A percentile compares a stretch with the other conserved stretches of the same genome.
Conservation (phyloP, 2,797 vertebrate genomes). For the Molossus molossus region DNA sequence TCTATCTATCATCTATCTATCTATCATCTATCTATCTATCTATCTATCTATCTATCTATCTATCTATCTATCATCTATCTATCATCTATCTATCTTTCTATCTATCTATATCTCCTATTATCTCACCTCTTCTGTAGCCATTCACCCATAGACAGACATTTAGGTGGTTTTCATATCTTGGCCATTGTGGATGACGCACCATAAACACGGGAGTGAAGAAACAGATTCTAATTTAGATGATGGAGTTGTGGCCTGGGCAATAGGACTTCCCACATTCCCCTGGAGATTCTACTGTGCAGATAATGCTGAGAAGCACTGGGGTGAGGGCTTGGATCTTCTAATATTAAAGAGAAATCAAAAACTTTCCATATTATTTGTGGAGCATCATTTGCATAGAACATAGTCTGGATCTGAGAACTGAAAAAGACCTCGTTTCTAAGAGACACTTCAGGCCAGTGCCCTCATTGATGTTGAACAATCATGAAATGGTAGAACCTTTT, state of each 20-base stretch:
- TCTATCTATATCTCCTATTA: not conserved
- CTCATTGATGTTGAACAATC: not conserved
- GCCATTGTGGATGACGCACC: not conserved
- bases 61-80: not conserved
- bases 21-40: no score
- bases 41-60: no score
- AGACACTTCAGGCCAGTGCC: not conserved
- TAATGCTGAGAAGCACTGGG: constrained; percentile 39
- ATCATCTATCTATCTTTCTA: not conserved
- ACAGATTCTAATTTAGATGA: constrained; percentile 1
- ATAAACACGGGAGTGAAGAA: not conserved
- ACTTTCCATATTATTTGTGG: not conserved
- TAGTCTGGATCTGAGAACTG: not conserved
- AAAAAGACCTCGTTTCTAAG: constrained; percentile 51
- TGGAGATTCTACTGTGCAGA: constrained; percentile 1
- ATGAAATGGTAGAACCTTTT: not conserved
- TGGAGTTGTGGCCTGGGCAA: not conserved
- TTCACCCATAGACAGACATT: not conserved
- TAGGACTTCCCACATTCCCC: constrained; percentile 6
- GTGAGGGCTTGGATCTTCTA: constrained; percentile 17
- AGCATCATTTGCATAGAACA: not conserved
- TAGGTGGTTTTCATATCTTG: not conserved
- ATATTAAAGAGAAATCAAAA: constrained; percentile 53
- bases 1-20: no score
- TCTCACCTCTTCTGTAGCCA: not conserved